Percentiles rank a stretch among this genome's conserved stretches.
These are phyloP conservation scores for Trachelus stipa DNA, from an alignment of 2,888 invertebrate genomes.

Conservation along the genomic window DNA sequence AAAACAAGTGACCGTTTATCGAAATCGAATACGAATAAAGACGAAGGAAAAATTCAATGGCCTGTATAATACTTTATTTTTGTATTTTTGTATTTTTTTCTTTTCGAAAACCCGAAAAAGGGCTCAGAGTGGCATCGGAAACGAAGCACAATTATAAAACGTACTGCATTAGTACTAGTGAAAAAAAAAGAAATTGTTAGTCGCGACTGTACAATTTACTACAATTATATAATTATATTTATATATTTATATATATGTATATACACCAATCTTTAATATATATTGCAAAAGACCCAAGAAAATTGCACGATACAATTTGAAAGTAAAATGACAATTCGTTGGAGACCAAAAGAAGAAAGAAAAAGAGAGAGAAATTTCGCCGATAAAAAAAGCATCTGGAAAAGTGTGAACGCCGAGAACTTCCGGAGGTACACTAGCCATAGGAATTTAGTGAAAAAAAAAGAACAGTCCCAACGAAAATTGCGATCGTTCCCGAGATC, in stretches of 20 bases:
- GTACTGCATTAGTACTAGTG: neutral
- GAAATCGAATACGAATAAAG: neutral
- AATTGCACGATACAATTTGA: neutral
- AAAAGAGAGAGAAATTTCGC: neutral
- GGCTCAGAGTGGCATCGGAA: neutral
- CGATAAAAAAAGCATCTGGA: neutral
- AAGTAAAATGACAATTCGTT: neutral
- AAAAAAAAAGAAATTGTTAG: neutral
- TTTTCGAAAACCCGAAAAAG: neutral
- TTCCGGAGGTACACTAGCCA: neutral
- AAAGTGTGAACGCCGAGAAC: neutral
- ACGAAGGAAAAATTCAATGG: neutral
- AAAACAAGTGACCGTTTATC: neutral
- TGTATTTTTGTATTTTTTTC: neutral
- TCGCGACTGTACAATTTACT: neutral
- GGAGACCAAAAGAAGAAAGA: neutral
- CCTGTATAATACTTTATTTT: neutral
- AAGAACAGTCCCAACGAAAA: neutral
- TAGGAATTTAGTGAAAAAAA: neutral
- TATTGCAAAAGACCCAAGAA: neutral
- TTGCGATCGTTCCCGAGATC: neutral
- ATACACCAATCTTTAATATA: neutral
- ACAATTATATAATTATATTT: neutral
- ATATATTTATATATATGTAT: neutral
- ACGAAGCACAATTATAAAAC: neutral